Base-by-base conservation (phyloP, 2,113 vertebrate species). In the Melospiza melodia region DNA sequence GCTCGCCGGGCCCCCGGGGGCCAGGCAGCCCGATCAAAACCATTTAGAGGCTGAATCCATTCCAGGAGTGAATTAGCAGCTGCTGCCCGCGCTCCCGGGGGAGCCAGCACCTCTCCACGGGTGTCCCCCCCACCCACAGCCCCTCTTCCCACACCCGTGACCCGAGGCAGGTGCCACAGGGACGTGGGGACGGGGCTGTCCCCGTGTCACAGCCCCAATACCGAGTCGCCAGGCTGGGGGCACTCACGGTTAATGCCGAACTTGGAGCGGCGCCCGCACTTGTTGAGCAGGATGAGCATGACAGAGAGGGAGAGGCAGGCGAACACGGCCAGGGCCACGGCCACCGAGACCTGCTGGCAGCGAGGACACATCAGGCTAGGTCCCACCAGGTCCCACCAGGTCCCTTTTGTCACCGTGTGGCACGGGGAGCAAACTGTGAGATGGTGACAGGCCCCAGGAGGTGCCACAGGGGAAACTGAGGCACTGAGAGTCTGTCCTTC, bases 161-260 rank as follows among this genome's bases (percentile, higher is more conserved):
- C 89, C 81, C 76, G 18, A 0, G 2, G 37, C 20, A 2, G 68
- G 74, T 39, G 37, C 49, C 27, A 3, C 9, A 1, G 5, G 9
- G 48, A 2, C 3, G 25, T 3, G 13, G 92, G 69, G 20, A 55
- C 5, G 0, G 3, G 61, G 57, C 63, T 58, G 78, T 80, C 58
- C 68, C 62, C 1, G 0, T 13, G 78, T 33, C 43, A 2, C 10
- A 5, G 31, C 62, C 37, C 2, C 0, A 20, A 5, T 20, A 19
- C 18, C 9, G 35, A 23, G 6, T 4, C 33, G 3, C 9, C 2
- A 9, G 22, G 52, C 4, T 2, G 14, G 28, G 19, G 9, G 22
- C 9, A 84, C 97, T 99, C 98, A 99, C 99, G 98, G 95, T 99
- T 99, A 85, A 99, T 98, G 31, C 99, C 98, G 9, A 99, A 99